Conservation (phyloP, 1,140 invertebrate species). For the Rhagoletis zephyria region DNA sequence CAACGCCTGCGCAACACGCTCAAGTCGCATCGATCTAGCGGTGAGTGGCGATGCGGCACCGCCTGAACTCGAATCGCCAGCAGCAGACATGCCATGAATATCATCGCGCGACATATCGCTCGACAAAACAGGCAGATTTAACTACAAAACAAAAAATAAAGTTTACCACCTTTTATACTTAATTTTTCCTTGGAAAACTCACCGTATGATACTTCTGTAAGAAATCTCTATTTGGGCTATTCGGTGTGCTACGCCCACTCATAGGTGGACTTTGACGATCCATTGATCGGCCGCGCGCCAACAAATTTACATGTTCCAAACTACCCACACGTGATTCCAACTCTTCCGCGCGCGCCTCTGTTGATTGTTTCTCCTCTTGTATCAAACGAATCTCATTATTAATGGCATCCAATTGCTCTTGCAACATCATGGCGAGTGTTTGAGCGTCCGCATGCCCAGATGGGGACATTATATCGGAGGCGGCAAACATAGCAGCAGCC, state of each 20-base stretch:
- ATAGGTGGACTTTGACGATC: slow-evolving; percentile 84
- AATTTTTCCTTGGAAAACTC: slow-evolving; percentile 55
- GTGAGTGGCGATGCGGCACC: slow-evolving; percentile 88
- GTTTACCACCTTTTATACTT: background rate
- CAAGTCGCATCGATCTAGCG: slow-evolving; percentile 86
- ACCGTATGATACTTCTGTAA: slow-evolving; percentile 76
- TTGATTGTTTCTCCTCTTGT: slow-evolving; percentile 98
- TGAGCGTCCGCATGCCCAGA: slow-evolving; percentile 94
- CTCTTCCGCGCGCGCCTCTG: slow-evolving; percentile 96
- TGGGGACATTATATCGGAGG: slow-evolving; percentile 82
- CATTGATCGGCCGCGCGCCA: slow-evolving; percentile 83
- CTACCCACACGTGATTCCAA: slow-evolving; percentile 96
- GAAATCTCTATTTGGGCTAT: slow-evolving; percentile 72
- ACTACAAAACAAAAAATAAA: slow-evolving; percentile 70
- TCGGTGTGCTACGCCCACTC: slow-evolving; percentile 79
- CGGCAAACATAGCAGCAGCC: slow-evolving; percentile 77
- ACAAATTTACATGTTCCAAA: slow-evolving; percentile 91
- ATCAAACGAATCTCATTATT: slow-evolving; percentile 98
- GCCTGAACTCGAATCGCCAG: slow-evolving; percentile 80
- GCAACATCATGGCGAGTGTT: slow-evolving; percentile 96
- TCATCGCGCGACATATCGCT: slow-evolving; percentile 81
- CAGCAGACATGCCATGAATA: slow-evolving; percentile 76
- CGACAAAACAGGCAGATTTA: slow-evolving; percentile 80
- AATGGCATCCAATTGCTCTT: slow-evolving; percentile 99
- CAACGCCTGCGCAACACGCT: slow-evolving; percentile 87